Base-by-base conservation (phyloP, 2,888 invertebrate genomes). In the Xylocampa areola region DNA sequence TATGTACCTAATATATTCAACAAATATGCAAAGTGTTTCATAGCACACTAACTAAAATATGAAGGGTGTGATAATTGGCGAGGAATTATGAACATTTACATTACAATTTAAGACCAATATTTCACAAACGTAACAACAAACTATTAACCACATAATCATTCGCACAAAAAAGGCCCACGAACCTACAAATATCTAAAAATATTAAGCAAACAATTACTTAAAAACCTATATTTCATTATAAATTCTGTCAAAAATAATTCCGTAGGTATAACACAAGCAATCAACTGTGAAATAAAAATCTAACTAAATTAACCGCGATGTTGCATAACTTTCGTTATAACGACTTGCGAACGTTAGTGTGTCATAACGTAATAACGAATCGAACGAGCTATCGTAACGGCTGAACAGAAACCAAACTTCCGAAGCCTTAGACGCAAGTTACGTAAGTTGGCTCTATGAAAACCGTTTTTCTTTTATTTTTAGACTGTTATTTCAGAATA, bases 271-370 rank as follows among this genome's bases (percentile, higher is more conserved):
- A 47, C 40, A 52, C 55, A 77, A 79, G 63, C 84, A 82, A 79
- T 87, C 80, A 83, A 81, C 82, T 87, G 89, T 89, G 86, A 89
- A 90, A 90, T 91, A 86, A 87, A n/a, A 83, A 81, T 84, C 72
- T 80, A 81, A 82, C 80, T 79, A 86, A 87, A 87, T 85, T 84
- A 80, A 81, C 62, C 70, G 59, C 60, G 62, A 64, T 64, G 60
- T 83, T 80, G 79, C 81, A 78, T 80, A 87, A 90, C 81, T 60
- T 73, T 66, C 79, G 80, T 78, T 76, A 77, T 81, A 80, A 80
- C 82, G 80, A 77, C 79, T 79, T 70, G 79, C 73, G 73, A 68
- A 66, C 70, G 68, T 72, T 76, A 68, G 55, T 63, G 77, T 76
- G 63, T 64, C 55, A 57, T 51, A 70, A 76, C 72, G 74, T 74